phyloP scores from a whole-genome alignment of 1,140 invertebrate genomes.

The Ctenoplectra terminalis region DNA sequence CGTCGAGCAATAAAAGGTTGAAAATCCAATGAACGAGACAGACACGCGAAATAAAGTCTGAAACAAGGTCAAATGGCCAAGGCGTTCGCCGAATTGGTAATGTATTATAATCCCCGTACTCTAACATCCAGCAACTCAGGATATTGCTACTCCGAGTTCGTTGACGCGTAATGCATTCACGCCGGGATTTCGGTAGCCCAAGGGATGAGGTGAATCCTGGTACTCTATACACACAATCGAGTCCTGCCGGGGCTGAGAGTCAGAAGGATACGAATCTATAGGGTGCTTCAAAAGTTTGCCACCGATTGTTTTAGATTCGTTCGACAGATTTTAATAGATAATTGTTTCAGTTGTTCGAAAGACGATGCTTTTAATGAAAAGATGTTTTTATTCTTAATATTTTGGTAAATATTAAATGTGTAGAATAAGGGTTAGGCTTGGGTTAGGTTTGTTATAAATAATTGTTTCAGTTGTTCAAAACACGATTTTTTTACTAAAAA shows the following conservation, averaged over 20 bases:
- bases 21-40: slow-evolving; percentile 51
- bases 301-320: background rate
- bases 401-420: too few species aligned
- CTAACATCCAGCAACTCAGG: slow-evolving; percentile 79
- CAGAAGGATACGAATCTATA: slow-evolving; percentile 49
- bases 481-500: too few species aligned
- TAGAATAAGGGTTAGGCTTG: too few species aligned
- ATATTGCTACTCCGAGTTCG: slow-evolving; percentile 83
- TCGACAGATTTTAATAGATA: background rate
- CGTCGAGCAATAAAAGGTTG: background rate
- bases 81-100: slow-evolving; percentile 82
- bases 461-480: too few species aligned
- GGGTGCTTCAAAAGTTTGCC: background rate
- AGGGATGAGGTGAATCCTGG: slow-evolving; percentile 64
- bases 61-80: slow-evolving; percentile 77
- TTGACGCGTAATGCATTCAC: slow-evolving; percentile 83
- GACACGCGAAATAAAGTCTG: slow-evolving; percentile 70
- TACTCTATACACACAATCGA: slow-evolving; percentile 51
- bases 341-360: background rate
- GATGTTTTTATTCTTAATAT: background rate
- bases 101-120: slow-evolving; percentile 82
- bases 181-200: slow-evolving; percentile 75
- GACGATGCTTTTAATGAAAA: background rate
- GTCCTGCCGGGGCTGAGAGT: slow-evolving; percentile 10
- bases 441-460: too few species aligned